Percentiles rank a stretch among this genome's conserved stretches.
Conservation (phyloP, 2,797 vertebrate genomes). For the Gymnocypris eckloni region DNA sequence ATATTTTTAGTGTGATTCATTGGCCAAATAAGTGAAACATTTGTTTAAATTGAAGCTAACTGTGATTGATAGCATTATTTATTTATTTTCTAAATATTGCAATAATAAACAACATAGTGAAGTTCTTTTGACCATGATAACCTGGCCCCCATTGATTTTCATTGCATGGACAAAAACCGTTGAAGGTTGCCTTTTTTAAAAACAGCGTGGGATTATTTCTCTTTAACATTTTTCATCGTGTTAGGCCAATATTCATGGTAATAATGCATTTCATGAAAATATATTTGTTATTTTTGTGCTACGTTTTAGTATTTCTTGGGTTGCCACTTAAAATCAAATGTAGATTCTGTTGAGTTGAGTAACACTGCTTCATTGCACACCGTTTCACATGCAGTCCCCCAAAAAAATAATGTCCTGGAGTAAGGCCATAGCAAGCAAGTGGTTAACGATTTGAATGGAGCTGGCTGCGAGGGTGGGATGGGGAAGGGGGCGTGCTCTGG, state of each 20-base stretch:
- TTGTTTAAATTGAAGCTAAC: not conserved
- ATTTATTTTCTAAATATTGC: not conserved
- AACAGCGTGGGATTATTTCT: not conserved
- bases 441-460: constrained; percentile 79
- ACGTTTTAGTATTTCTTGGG: not conserved
- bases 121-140: too few species aligned
- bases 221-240: not conserved
- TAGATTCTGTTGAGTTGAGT: not conserved
- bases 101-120: not conserved
- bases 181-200: not conserved
- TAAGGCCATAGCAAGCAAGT: constrained; percentile 68
- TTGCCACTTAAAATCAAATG: not conserved
- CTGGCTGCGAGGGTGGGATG: constrained; percentile 65
- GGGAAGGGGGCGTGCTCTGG: constrained; percentile 72
- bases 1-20: not conserved
- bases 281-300: not conserved
- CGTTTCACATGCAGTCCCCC: not conserved
- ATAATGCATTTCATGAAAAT: not conserved
- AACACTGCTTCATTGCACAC: not conserved
- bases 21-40: not conserved
- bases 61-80: not conserved
- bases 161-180: too few species aligned
- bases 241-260: not conserved
- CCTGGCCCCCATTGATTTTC: not conserved
- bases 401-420: constrained; percentile 61